Percentiles rank a stretch among this genome's conserved stretches.
These are phyloP conservation scores for Lepidurus couesii DNA, from an alignment of 1,140 invertebrate genomes.

Conservation along the genomic window DNA sequence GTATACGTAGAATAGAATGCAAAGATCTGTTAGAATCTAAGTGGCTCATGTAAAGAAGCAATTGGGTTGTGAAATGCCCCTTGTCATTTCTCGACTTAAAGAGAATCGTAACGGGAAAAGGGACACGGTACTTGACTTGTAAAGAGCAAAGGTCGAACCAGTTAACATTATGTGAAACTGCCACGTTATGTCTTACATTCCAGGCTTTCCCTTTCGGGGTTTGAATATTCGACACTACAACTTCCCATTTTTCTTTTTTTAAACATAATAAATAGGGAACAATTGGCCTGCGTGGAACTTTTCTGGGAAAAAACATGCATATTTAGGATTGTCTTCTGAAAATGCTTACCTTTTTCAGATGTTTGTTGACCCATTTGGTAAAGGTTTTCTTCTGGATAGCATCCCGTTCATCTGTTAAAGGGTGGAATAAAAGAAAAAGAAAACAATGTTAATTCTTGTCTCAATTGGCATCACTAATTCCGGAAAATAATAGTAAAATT, in stretches of 20 bases:
- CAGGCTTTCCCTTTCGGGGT: background rate
- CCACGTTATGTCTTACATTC: conserved; percentile 3
- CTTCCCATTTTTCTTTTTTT: background rate
- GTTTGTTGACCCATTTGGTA: conserved; percentile 99
- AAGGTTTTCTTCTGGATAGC: conserved; percentile 99
- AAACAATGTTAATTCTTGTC: background rate
- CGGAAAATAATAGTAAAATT: background rate
- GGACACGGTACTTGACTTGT: conserved; percentile 5
- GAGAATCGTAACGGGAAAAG: background rate
- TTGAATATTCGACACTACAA: background rate
- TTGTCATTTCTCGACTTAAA: background rate
- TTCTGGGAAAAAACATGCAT: background rate
- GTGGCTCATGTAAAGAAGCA: background rate
- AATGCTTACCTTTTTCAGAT: conserved; percentile 90
- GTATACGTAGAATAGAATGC: too few species aligned
- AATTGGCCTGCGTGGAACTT: background rate
- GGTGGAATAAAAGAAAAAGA: conserved; percentile 35
- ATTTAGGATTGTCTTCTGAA: background rate
- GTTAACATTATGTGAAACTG: conserved; percentile 5
- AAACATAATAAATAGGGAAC: background rate
- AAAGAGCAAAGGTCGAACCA: background rate
- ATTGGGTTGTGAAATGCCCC: background rate
- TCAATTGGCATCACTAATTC: background rate
- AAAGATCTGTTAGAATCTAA: too few species aligned
- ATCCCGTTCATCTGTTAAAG: conserved; percentile 92